Evolutionary conservation across 2,113 vertebrate genomes (phyloP).

Genomic region (Isichthys henryi): DNA sequence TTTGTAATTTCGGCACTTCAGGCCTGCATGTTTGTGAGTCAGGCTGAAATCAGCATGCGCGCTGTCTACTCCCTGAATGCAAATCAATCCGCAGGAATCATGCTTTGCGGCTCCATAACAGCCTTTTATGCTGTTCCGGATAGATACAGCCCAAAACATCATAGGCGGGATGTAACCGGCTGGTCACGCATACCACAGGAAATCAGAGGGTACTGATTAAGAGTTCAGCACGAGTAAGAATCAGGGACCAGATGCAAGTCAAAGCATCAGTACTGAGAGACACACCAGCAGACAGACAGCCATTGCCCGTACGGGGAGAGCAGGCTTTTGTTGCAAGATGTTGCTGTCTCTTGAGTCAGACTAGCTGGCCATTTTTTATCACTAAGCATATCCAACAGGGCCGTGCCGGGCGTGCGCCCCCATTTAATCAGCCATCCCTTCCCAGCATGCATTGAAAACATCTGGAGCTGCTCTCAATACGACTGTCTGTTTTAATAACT

Average conservation of each 20-base stretch:
- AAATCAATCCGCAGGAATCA: constrained; percentile 17
- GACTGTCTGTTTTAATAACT: background rate
- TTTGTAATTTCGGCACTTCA: background rate
- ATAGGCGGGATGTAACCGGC: background rate
- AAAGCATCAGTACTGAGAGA: background rate
- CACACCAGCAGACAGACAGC: background rate
- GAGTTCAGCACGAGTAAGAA: background rate
- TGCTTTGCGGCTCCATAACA: background rate
- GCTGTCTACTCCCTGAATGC: constrained; percentile 18
- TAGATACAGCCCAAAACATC: background rate
- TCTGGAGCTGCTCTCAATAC: background rate
- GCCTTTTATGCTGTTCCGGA: constrained; percentile 7
- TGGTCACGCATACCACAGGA: background rate
- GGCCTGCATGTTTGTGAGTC: background rate
- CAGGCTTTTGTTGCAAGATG: background rate
- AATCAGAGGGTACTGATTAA: background rate
- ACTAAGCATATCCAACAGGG: background rate
- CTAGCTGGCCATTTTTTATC: constrained; percentile 1
- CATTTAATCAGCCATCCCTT: background rate
- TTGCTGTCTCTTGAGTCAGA: constrained; percentile 7
- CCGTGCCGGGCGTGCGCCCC: background rate
- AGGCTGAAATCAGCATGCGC: background rate
- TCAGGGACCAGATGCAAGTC: background rate
- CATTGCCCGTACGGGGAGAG: background rate
- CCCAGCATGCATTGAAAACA: background rate